These are phyloP conservation scores for Lutjanus campechanus DNA, from an alignment of 2,797 vertebrate species.

Conservation along the genomic window DNA sequence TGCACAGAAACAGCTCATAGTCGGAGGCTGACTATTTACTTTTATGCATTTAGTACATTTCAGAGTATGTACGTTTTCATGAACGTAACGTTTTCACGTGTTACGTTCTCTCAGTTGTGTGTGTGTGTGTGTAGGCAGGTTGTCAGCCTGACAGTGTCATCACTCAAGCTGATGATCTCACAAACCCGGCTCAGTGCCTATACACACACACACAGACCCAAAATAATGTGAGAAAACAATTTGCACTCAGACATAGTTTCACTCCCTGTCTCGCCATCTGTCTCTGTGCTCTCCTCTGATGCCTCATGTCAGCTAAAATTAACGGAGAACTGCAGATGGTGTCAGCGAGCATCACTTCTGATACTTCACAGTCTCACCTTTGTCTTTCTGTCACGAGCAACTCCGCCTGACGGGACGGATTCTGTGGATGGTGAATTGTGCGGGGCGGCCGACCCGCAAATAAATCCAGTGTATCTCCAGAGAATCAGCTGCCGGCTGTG, in stretches of 20 bases:
- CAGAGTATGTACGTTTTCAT: no score
- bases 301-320: constrained; percentile 68
- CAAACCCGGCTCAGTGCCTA: constrained; percentile 49
- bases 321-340: constrained; percentile 66
- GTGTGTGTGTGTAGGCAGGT: constrained; percentile 23
- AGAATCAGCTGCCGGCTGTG: constrained; percentile 32
- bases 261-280: constrained; percentile 66
- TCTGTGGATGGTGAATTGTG: not conserved
- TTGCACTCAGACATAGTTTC: constrained; percentile 65
- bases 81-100: no score
- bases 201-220: constrained; percentile 41
- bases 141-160: constrained; percentile 62
- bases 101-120: no score
- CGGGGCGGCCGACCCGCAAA: constrained; percentile 14
- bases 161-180: constrained; percentile 63
- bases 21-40: no score
- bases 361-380: constrained; percentile 48
- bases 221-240: constrained; percentile 76
- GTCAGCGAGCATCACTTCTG: constrained; percentile 47
- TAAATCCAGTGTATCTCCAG: constrained; percentile 31
- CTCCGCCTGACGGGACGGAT: constrained; percentile 15
- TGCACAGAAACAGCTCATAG: no score
- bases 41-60: no score
- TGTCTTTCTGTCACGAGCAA: constrained; percentile 37
- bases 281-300: constrained; percentile 51